Evolutionary conservation across 2,113 vertebrate genomes (phyloP), one percentile per base, ranked within the genome.

Genomic region (Corythaeola cristata): DNA sequence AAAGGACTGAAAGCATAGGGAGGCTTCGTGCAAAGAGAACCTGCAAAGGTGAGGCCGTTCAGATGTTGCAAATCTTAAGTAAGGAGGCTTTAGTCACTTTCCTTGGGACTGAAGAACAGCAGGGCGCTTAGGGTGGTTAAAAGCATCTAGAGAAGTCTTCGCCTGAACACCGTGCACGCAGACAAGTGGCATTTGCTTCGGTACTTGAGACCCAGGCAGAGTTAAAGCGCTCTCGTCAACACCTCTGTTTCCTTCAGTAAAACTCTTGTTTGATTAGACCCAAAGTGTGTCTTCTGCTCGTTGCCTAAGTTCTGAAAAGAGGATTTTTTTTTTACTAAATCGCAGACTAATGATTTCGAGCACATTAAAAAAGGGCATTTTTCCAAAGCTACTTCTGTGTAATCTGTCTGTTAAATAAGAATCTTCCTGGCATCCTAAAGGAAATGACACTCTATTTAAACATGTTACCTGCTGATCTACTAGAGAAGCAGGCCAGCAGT

Each of bases 361-460:
- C 78, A 90, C 93, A 89, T 96, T 96, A 96, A 95, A 97, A 88
- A 82, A 83, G 81, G 56, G 67, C 88, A 97, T 97, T 97, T 97
- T 97, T 88, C 97, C 94, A 96, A 95, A 93, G 49, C 67, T 90
- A 37, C 59, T 95, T 93, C 86, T 96, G 33, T 67, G 62, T 95
- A 93, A 94, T 91, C 96, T 94, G 71, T 90, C 90, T 95, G 94
- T 98, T 97, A 97, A 98, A 96, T 97, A 97, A 96, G 71, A 95
- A 85, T 97, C 91, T 88, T 96, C 95, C 89, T 91, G 96, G 82
- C 69, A 88, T 86, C 96, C 96, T 92, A 67, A 95, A 95, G 89
- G 93, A 96, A 96, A 94, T 71, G 39, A 63, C 91, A 82, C 85
- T 96, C 58, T 97, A 76, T 96, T 97, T 96, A 97, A 97, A 93